Evolutionary conservation across 2,888 invertebrate genomes (phyloP), one percentile per base, ranked within the genome.

Genomic region (Cheilosia variabilis): DNA sequence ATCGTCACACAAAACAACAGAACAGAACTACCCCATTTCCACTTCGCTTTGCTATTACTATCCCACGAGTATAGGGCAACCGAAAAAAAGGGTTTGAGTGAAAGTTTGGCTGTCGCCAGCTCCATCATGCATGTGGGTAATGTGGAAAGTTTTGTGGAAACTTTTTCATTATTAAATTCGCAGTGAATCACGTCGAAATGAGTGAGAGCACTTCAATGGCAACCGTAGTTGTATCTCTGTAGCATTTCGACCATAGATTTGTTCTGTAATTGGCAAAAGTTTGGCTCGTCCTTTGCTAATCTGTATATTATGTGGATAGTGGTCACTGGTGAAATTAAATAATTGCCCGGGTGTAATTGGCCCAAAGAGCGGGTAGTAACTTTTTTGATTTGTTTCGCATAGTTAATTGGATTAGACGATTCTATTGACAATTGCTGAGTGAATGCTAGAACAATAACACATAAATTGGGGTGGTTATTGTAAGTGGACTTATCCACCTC

Each of bases 141-240:
- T 82, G 71, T 77, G 60, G 58, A 82, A 82, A 77, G 71, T 77
- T 82, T 71, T 37, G 55, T 31, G 45, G 50, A 76, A 81, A 76
- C 63, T 76, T 81, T 81, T 81, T 76, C 76, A 81, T 69, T 82
- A 82, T 71, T 69, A 76, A 77, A 77, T 77, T 71, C 71, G 72
- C 69, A 52, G 69, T 71, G 69, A 82, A 66, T 82, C 77, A 71
- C 69, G 63, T 58, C 63, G 47, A 47, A 37, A 58, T 71, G 71
- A 34, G 37, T 55, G 17, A 24, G 31, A 19, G 22, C n/a, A 50
- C n/a, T 7, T 37, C 37, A 37, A 37, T 37, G 37, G 37, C 37
- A 37, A 13, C 37, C 37, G 13, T 37, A 3, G 27, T 62, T 62
- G 10, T 43, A 27, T 24, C 13, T 45, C 17, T 27, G 17, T 31